Evolutionary conservation across 1,140 invertebrate genomes (phyloP).

Genomic region (Vanessa tameamea): DNA sequence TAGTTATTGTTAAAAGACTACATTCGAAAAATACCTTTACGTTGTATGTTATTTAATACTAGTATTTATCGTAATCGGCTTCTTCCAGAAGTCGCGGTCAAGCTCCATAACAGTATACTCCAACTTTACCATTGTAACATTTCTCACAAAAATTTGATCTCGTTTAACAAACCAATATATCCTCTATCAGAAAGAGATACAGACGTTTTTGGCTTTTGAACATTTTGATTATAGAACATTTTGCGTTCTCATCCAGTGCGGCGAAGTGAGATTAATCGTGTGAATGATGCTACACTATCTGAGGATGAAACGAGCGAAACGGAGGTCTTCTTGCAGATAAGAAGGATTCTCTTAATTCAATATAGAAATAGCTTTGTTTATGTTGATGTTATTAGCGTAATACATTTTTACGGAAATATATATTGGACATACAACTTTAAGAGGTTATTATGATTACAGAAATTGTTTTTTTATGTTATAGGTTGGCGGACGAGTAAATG

Average conservation of each 20-base stretch:
- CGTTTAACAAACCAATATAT: neutral
- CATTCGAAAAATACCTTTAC: no score
- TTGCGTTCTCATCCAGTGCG: neutral
- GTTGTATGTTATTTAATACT: neutral
- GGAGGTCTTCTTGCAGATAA: constrained; percentile 21
- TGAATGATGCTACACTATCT: constrained; percentile 31
- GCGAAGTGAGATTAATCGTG: constrained; percentile 31
- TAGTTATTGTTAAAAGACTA: no score
- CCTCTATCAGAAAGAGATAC: neutral
- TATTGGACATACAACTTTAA: no score
- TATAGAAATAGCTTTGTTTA: constrained; percentile 25
- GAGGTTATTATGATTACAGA: no score
- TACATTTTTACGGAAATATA: neutral
- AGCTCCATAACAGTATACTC: constrained; percentile 10
- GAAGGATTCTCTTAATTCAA: constrained; percentile 25
- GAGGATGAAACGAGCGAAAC: constrained; percentile 25
- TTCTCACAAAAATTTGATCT: constrained; percentile 11
- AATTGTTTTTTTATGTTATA: no score
- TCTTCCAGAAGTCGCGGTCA: constrained; percentile 14
- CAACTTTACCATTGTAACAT: constrained; percentile 1
- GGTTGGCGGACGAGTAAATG: no score
- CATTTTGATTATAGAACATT: constrained; percentile 2
- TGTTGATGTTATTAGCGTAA: neutral
- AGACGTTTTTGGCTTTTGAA: neutral
- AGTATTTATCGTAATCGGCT: neutral